Base-by-base conservation (phyloP, 2,797 vertebrate genomes). In the Periophthalmus magnuspinnatus region DNA sequence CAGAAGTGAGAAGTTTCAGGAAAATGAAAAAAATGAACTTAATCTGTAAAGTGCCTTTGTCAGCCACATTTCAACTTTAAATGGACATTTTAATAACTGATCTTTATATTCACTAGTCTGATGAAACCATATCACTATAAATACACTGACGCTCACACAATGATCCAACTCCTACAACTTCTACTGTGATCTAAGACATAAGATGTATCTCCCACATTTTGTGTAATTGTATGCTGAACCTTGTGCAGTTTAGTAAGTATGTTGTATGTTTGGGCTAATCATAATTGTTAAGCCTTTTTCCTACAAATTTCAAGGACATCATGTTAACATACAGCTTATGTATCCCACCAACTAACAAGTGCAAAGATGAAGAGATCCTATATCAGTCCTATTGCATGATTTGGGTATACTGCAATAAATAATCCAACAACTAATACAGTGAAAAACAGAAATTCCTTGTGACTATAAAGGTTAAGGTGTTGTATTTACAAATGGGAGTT, bases 1-100 rank as follows among this genome's bases (percentile, higher is more conserved):
- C 91, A 94, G 93, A 95, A 95, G 93, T 93, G 93, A 94, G 92
- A 93, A 84, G 91, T 94, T 93, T 93, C 91, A 93, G 90, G 92
- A 90, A 91, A 93, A 91, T 81, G 86, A 90, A 90, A 87, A 28
- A 81, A 86, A 74, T 73, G 76, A 80, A 84, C 82, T 75, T 74
- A 72, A 82, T 75, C 72, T 92, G 86, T 90, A 83, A 89, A 70
- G 67, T 80, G 75, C 75, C 68, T 85, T 83, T 76, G 75, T 82
- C 72, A 69, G 54, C 70, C 2, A 33, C 16, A 21, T 73, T 68
- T 82, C 47, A 55, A 17, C 48, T 76, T 22, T 9, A 33, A 50
- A 41, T 54, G 11, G 13, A 47, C 24, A 21, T 65, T 33, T 8
- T 24, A 78, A 71, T 45, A 33, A 47, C 65, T 68, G 5, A 47